Base-by-base conservation (phyloP, 2,113 vertebrate species). In the Etheostoma cragini region DNA sequence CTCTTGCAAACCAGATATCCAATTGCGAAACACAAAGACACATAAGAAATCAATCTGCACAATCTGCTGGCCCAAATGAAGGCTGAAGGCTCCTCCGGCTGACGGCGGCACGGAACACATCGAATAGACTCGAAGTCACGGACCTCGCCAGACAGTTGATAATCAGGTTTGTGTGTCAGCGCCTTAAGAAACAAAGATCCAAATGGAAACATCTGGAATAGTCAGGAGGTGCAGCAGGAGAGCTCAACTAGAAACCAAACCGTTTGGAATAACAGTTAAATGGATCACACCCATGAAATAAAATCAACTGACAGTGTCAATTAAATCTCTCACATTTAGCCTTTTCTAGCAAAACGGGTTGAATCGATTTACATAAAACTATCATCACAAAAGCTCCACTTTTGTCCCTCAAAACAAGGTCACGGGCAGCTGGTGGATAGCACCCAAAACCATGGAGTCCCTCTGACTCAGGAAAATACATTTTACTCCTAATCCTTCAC, bases 401-500 rank as follows among this genome's bases (percentile, higher is more conserved):
- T 30, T 14, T 78, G 13, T 68, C 45, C 68, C 15, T 72, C 21
- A 70, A 68, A 89, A 79, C 80, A 78, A 69, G 63, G 72, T 60
- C 66, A n/a, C 15, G 17, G 67, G 26, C 30, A 17, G 63, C 73
- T 58, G 45, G 76, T 65, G 74, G 84, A 76, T 45, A 7, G 62
- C 68, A 46, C 49, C 47, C 61, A 83, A 42, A 85, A 78, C 63
- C 71, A 79, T 46, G 60, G 84, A 73, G 82, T 58, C 69, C 52
- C 71, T 90, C 90, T 86, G 91, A 91, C 84, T 88, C 86, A 90
- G 88, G 87, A 74, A 90, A 89, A 90, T 2, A 90, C 87, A 92
- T 92, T 92, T 88, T 81, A 68, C 61, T 81, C 88, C 68, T 93
- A 92, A 94, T 93, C 89, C 93, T 86, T 83, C 60, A 56, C 76